A percentile compares a stretch with the other conserved stretches of the same genome.
phyloP scores from a whole-genome alignment of 2,888 invertebrate species.

The Neuroscelio doddi region DNA sequence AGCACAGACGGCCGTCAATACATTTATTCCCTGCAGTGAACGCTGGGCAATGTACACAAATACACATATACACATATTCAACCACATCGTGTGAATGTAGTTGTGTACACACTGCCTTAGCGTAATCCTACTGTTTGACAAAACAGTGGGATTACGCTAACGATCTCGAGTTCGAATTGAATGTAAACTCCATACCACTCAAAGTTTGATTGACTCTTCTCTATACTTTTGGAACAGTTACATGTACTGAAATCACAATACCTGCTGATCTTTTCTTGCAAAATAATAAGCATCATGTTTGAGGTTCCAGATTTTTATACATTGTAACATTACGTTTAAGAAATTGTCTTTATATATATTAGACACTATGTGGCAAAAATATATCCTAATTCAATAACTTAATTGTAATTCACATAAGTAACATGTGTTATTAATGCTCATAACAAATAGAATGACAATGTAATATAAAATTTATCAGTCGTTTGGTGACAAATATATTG shows the following conservation, averaged over 20 bases:
- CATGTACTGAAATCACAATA: constrained; percentile 20
- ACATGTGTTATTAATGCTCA: too few species aligned
- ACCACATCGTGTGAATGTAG: constrained; percentile 29
- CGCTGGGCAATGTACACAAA: constrained; percentile 24
- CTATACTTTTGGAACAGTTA: constrained; percentile 33
- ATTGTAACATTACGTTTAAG: too few species aligned
- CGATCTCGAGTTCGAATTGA: constrained; percentile 45
- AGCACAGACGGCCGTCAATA: constrained; percentile 53
- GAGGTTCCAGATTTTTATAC: too few species aligned
- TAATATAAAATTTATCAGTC: too few species aligned
- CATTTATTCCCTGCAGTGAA: constrained; percentile 36
- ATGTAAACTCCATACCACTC: constrained; percentile 44
- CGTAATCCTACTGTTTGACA: constrained; percentile 46
- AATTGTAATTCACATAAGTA: too few species aligned
- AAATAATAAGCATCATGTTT: not conserved
- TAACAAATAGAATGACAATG: too few species aligned
- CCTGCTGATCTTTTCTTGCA: constrained; percentile 16
- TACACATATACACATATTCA: constrained; percentile 24
- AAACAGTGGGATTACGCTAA: too few species aligned
- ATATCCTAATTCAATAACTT: too few species aligned
- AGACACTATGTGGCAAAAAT: too few species aligned
- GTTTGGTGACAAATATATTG: too few species aligned
- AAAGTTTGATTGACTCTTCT: constrained; percentile 44
- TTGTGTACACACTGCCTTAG: constrained; percentile 46
- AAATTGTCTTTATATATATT: too few species aligned